Conservation (phyloP, 2,797 vertebrate genomes). For the Pipistrellus pipistrellus region DNA sequence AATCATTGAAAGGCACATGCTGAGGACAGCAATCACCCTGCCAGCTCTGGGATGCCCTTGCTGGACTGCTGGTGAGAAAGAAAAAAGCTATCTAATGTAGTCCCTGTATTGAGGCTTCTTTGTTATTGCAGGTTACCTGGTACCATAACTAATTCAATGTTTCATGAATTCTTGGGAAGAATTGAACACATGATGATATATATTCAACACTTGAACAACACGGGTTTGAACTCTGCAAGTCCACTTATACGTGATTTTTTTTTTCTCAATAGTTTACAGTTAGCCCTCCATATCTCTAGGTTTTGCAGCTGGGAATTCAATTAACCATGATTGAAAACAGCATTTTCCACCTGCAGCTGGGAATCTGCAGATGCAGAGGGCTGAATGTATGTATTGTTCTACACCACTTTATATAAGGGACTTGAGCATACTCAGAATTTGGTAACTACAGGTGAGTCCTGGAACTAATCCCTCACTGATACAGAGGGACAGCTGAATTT, state of each 20-base stretch:
- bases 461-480: neutral
- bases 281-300: neutral
- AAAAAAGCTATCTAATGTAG: neutral
- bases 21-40: neutral
- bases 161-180: slow-evolving; percentile 12
- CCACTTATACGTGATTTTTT: neutral
- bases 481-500: neutral
- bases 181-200: neutral
- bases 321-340: neutral
- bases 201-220: neutral
- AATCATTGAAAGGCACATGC: neutral
- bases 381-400: neutral
- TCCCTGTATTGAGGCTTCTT: neutral
- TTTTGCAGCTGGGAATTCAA: neutral
- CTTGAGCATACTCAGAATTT: neutral
- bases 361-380: neutral
- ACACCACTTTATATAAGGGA: neutral
- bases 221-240: neutral
- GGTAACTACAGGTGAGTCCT: neutral
- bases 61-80: neutral
- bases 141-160: neutral
- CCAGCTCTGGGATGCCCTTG: neutral
- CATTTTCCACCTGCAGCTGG: neutral
- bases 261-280: neutral
- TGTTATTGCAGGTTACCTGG: neutral